Base-by-base conservation (phyloP, 1,140 invertebrate species). In the Drosophila asahinai region DNA sequence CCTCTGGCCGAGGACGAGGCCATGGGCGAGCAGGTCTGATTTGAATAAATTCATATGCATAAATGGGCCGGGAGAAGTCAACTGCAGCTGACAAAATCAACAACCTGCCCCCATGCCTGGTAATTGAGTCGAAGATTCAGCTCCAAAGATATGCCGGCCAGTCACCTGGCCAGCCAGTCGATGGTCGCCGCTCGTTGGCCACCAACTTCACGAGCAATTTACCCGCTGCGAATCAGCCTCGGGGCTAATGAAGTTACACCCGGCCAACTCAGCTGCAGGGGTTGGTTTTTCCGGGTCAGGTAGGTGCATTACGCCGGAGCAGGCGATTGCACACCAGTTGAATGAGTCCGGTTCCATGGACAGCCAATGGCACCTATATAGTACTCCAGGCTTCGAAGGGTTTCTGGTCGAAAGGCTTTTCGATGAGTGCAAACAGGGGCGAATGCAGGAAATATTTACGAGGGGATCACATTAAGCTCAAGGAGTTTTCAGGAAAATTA, bases 21-120 rank as follows among this genome's bases (percentile, higher is more conserved):
- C 17, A 54, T 27, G 52, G 30, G 12, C 27, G 6, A 40, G 19
- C 36, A 45, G 45, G 25, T 43, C 54, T 73, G 70, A 89, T 89
- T 89, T 89, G 67, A 81, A 89, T 90, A 89, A 81, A 84, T 90
- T 79, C 86, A 86, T 89, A 89, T 89, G 81, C 81, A 89, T 90
- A 90, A 84, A 84, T 84, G 66, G 63, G 55, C 52, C 78, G 54
- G 49, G 70, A 22, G 33, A 51, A 66, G 77, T 68, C 54, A 77
- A 63, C 73, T 73, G 54, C 80, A 77, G 54, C 71, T 62, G 68
- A 66, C 80, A 68, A 71, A 71, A 52, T 59, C 54, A 78, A 68
- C 42, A 70, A 47, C 22, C 48, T 54, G 51, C 65, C 40, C 19
- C 36, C 33, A 12, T 63, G 77, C 43, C 77, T 57, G 43, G 74